Percentiles rank a stretch among this genome's conserved stretches.
Conservation (phyloP, 2,797 vertebrate species). For the Monodelphis domestica region DNA sequence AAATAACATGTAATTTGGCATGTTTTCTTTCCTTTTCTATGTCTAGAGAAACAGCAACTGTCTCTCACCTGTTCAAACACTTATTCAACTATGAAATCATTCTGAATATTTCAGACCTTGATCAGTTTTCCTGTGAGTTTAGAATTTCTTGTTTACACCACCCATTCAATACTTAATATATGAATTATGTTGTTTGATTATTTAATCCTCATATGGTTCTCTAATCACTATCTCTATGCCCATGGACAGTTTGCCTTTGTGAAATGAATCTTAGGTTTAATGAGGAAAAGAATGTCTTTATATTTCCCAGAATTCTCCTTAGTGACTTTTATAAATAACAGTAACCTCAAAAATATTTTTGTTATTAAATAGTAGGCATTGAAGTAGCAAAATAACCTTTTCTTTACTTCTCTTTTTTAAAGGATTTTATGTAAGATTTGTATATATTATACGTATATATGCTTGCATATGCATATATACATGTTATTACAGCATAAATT, state of each 20-base stretch:
- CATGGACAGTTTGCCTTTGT: not conserved
- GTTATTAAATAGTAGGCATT: not conserved
- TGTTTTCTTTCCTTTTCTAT: not conserved
- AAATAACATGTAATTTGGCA: not conserved
- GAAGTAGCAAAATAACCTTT: not conserved
- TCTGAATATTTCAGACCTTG: not conserved
- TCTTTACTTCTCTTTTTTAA: not conserved
- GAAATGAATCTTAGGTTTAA: not conserved
- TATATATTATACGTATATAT: too few relatives aligned
- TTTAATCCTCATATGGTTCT: not conserved
- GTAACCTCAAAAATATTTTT: not conserved
- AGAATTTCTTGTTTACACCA: not conserved
- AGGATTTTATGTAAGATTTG: too few relatives aligned
- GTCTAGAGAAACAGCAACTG: not conserved
- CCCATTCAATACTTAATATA: not conserved
- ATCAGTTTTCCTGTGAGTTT: not conserved
- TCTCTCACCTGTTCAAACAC: conserved; percentile 3
- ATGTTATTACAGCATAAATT: not conserved
- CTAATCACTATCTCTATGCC: not conserved
- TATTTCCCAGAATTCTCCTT: not conserved
- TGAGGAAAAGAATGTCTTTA: not conserved
- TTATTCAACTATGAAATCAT: not conserved
- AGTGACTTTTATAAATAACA: not conserved
- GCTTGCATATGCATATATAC: not conserved
- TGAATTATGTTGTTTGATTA: not conserved